Conservation (phyloP, 1,140 invertebrate genomes). For the Drosophila pectinifera region DNA sequence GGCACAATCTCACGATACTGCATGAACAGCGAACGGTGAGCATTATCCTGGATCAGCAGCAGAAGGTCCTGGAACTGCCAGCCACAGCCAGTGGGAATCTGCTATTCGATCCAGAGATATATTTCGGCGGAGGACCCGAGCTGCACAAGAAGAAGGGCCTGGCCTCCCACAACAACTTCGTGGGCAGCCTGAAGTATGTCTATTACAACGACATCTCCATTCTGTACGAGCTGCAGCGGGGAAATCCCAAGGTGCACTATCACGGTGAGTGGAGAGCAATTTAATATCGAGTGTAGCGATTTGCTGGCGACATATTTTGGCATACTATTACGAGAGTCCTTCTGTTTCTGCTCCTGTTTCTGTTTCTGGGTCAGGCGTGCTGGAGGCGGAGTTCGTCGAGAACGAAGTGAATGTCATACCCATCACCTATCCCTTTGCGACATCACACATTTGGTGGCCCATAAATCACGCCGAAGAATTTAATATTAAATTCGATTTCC, state of each 20-base stretch:
- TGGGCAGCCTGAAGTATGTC: slow-evolving; percentile 95
- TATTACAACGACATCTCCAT: slow-evolving; percentile 97
- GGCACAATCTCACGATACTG: slow-evolving; percentile 95
- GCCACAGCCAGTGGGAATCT: slow-evolving; percentile 90
- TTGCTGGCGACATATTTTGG: slow-evolving; percentile 29
- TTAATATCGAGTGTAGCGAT: slow-evolving; percentile 41
- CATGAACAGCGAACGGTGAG: slow-evolving; percentile 90
- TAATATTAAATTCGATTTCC: slow-evolving; percentile 94
- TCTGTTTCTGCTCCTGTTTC: slow-evolving; percentile 33
- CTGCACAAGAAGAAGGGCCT: slow-evolving; percentile 91
- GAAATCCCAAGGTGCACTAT: slow-evolving; percentile 93
- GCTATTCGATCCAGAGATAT: slow-evolving; percentile 96
- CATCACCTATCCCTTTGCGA: slow-evolving; percentile 95
- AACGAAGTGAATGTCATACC: slow-evolving; percentile 94
- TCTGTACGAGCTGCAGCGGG: slow-evolving; percentile 93
- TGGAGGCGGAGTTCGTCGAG: slow-evolving; percentile 93
- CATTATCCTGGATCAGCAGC: slow-evolving; percentile 91
- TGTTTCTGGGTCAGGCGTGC: slow-evolving; percentile 86
- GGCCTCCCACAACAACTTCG: slow-evolving; percentile 91
- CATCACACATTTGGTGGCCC: slow-evolving; percentile 94
- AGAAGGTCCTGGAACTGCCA: slow-evolving; percentile 89
- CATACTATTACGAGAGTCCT: slow-evolving; percentile 16
- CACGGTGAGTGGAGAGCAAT: slow-evolving; percentile 85
- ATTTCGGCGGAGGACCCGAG: slow-evolving; percentile 94
- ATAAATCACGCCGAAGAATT: slow-evolving; percentile 89